A percentile compares a stretch with the other conserved stretches of the same genome.
Conservation (phyloP, 2,888 invertebrate species). For the Adineta ricciae region DNA sequence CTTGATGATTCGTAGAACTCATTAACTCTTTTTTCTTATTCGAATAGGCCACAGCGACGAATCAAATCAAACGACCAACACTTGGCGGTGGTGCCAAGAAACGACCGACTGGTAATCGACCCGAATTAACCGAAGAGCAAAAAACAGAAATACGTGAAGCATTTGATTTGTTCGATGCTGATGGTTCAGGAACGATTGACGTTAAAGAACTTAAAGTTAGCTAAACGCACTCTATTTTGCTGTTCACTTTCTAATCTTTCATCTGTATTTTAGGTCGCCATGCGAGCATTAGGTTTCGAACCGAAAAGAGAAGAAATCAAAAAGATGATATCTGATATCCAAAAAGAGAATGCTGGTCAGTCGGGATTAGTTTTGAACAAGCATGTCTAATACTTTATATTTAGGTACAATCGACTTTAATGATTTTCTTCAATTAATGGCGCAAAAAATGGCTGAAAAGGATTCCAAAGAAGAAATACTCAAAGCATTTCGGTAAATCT, state of each 20-base stretch:
- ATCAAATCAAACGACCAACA: constrained; percentile 14
- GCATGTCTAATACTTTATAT: too few species aligned
- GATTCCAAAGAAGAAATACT: constrained; percentile 87
- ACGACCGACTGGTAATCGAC: constrained; percentile 37
- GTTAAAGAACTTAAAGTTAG: constrained; percentile 78
- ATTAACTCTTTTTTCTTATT: neutral
- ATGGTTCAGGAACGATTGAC: constrained; percentile 76
- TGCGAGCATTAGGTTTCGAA: constrained; percentile 88
- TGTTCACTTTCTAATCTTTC: neutral
- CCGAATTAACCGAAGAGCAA: constrained; percentile 74
- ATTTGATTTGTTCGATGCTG: constrained; percentile 82
- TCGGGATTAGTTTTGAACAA: too few species aligned
- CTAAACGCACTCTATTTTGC: neutral
- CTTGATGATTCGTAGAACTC: too few species aligned
- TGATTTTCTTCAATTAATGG: constrained; percentile 77
- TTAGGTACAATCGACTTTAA: constrained; percentile 64
- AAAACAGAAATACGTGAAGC: constrained; percentile 85
- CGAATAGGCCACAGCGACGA: constrained; percentile 1
- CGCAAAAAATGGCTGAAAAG: constrained; percentile 83
- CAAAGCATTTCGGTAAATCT: constrained; percentile 68
- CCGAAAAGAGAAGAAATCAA: constrained; percentile 94
- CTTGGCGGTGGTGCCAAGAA: constrained; percentile 30
- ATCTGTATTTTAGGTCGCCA: constrained; percentile 57
- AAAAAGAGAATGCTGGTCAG: constrained; percentile 73
- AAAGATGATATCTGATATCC: constrained; percentile 78